Percentiles rank a stretch among this genome's conserved stretches.
Evolutionary conservation across 1,140 invertebrate genomes (phyloP).

Genomic region (Halictus rubicundus): DNA sequence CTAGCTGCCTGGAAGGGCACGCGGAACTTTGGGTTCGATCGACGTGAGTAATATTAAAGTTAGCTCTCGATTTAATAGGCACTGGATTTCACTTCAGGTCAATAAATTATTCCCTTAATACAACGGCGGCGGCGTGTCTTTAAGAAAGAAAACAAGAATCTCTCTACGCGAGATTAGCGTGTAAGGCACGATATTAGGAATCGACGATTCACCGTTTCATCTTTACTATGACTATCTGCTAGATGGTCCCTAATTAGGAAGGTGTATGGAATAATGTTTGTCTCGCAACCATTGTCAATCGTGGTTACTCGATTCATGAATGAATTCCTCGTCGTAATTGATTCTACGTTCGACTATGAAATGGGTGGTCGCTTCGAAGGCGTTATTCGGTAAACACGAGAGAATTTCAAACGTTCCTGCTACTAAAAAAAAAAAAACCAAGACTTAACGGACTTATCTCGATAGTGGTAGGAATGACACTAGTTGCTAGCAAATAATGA

Average conservation of each 20-base stretch:
- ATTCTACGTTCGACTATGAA: constrained; percentile 10
- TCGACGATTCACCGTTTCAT: constrained; percentile 46
- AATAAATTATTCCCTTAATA: constrained; percentile 46
- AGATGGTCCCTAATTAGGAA: constrained; percentile 76
- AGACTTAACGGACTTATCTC: constrained; percentile 29
- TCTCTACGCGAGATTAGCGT: constrained; percentile 6
- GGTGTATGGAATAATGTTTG: constrained; percentile 66
- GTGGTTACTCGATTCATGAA: constrained; percentile 34
- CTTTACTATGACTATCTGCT: constrained; percentile 65
- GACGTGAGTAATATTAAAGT: constrained; percentile 50
- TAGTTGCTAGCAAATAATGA: constrained; percentile 45
- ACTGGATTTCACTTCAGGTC: constrained; percentile 43
- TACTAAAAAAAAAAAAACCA: neutral
- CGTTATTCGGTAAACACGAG: neutral
- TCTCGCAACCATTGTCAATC: constrained; percentile 30
- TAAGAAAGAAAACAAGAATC: constrained; percentile 34
- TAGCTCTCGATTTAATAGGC: constrained; percentile 40
- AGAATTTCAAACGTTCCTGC: constrained; percentile 27
- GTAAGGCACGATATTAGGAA: constrained; percentile 48
- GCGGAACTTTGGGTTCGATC: constrained; percentile 21
- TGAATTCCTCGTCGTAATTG: constrained; percentile 1
- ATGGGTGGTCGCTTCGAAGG: neutral
- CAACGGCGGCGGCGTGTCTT: constrained; percentile 42
- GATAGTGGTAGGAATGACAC: constrained; percentile 41
- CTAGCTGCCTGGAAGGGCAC: constrained; percentile 69